Evolutionary conservation across 2,113 vertebrate species (phyloP).

Genomic region (Sisor rabdophorus): DNA sequence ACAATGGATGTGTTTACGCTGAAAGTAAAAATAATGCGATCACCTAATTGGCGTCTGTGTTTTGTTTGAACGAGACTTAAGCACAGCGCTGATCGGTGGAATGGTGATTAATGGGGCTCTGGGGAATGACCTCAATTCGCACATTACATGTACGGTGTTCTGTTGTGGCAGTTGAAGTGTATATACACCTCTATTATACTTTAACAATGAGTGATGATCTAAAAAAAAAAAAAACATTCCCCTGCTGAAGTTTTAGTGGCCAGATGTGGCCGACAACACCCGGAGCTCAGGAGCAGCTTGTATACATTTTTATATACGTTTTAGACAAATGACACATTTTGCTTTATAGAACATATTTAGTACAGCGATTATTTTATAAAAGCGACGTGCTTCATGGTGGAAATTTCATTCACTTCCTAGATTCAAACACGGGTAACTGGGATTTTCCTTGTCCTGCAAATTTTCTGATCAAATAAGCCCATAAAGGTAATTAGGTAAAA

Average conservation of each 20-base stretch:
- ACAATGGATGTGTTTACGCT: slow-evolving; percentile 56
- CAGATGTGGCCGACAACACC: too few relatives aligned
- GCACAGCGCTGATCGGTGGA: slow-evolving; percentile 28
- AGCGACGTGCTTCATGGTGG: neutral
- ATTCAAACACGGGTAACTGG: neutral
- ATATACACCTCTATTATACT: slow-evolving; percentile 24
- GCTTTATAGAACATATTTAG: too few relatives aligned
- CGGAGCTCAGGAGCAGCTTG: too few relatives aligned
- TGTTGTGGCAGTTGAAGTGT: neutral
- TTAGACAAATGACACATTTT: too few relatives aligned
- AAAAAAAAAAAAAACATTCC: neutral
- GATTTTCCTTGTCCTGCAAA: neutral
- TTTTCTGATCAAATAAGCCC: neutral
- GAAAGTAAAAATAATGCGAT: slow-evolving; percentile 45
- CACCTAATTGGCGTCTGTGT: slow-evolving; percentile 38
- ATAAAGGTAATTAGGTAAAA: neutral
- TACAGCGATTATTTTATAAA: too few relatives aligned
- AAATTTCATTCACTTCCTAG: neutral
- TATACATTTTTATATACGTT: too few relatives aligned
- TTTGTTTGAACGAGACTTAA: slow-evolving; percentile 37
- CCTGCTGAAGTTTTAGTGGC: too few relatives aligned
- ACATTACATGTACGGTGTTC: slow-evolving; percentile 3
- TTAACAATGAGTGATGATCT: neutral
- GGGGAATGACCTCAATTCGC: slow-evolving; percentile 20
- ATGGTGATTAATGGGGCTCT: slow-evolving; percentile 36